Evolutionary conservation across 2,888 invertebrate species (phyloP).

Genomic region (Chrysina gloriosa): DNA sequence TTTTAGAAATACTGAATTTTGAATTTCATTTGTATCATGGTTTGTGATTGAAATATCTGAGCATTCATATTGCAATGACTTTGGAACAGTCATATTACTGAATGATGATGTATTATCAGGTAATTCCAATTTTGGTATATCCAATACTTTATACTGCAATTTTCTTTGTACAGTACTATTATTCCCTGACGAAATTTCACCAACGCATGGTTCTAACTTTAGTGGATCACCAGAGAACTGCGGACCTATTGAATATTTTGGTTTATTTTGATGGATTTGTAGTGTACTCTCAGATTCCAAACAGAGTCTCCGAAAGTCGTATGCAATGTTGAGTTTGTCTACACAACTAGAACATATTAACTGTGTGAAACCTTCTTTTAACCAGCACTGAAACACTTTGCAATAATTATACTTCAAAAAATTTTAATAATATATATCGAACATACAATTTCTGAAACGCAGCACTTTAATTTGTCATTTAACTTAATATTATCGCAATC

Average conservation of each 20-base stretch:
- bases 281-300: slow-evolving; percentile 59
- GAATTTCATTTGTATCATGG: slow-evolving; percentile 50
- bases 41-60: slow-evolving; percentile 46
- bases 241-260: slow-evolving; percentile 52
- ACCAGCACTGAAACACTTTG: slow-evolving; percentile 56
- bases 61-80: slow-evolving; percentile 62
- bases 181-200: too few relatives aligned
- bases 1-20: slow-evolving; percentile 52
- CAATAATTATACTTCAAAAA: not conserved
- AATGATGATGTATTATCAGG: too few relatives aligned
- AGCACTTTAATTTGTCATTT: slow-evolving; percentile 59
- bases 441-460: slow-evolving; percentile 61
- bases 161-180: too few relatives aligned
- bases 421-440: not conserved
- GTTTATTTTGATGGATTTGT: slow-evolving; percentile 53
- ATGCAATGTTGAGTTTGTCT: slow-evolving; percentile 59
- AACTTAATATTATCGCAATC: slow-evolving; percentile 61
- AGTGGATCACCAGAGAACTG: too few relatives aligned
- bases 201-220: too few relatives aligned
- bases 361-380: slow-evolving; percentile 58
- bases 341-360: slow-evolving; percentile 60
- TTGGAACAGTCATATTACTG: too few relatives aligned
- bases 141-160: too few relatives aligned
- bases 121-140: too few relatives aligned
- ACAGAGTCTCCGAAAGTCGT: slow-evolving; percentile 59